Evolutionary conservation across 2,888 invertebrate genomes (phyloP), one percentile per base, ranked within the genome.

Genomic region (Blomia tropicalis): DNA sequence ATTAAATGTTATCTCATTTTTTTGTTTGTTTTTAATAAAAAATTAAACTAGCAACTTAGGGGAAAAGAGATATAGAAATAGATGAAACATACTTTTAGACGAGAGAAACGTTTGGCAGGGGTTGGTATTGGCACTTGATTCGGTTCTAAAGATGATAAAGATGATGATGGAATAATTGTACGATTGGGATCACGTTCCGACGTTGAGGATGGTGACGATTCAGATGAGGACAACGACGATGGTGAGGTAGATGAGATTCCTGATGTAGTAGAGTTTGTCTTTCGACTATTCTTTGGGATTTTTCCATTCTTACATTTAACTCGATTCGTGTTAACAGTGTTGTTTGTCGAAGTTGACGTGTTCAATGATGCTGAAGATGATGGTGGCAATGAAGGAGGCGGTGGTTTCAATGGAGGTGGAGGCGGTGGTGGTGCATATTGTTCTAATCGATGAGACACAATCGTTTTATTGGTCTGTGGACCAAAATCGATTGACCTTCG

Each of bases 231-330:
- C 22, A 36, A 17, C 7, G 47, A 47, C 22, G 56, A 56, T 31
- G 56, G 56, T 2, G 56, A 56, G 14, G 29, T 36, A 4, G 56
- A 56, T 2, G 32, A 32, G 4, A 56, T 19, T 14, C 56, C 56
- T 29, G 56, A 56, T 22, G 56, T 54, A 5, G 54, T 56, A 2
- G 56, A 56, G 29, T 31, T 56, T n/a, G 56, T 47, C 22, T 47
- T 47, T 23, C 11, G 7, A 11, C 19, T 19, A 14, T 47, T 17
- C 22, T 25, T n/a, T 2, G 17, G 11, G 7, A 11, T 7, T 36
- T 36, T 36, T 36, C 7, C 7, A 17, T 7, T 11, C 17, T 7
- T 7, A 11, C 17, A 11, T 36, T 7, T 7, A 17, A 36, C 17
- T 7, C 17, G 17, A 47, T 47, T 25, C 11, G 22, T 2, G 2